Evolutionary conservation across 2,888 invertebrate species (phyloP).

Genomic region (Ramazzottius varieornatus): DNA sequence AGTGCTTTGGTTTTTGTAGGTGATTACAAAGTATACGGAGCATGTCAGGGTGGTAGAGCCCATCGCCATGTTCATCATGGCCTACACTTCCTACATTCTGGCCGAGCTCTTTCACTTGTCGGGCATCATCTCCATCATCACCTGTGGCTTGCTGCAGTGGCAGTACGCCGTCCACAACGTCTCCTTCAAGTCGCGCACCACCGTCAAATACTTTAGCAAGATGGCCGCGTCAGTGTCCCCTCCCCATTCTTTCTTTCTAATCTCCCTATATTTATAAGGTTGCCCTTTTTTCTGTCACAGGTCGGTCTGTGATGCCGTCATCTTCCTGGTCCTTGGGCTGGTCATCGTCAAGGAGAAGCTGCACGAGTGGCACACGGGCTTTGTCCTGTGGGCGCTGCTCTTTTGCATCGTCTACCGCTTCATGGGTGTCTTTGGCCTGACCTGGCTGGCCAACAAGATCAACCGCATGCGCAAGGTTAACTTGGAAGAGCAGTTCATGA

Average conservation of each 20-base stretch:
- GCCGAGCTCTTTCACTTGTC: slow-evolving; percentile 32
- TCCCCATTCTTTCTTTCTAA: background rate
- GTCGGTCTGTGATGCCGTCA: slow-evolving; percentile 29
- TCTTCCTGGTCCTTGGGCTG: slow-evolving; percentile 32
- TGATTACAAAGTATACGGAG: slow-evolving; percentile 17
- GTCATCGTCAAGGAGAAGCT: slow-evolving; percentile 25
- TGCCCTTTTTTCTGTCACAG: slow-evolving; percentile 15
- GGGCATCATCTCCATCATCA: slow-evolving; percentile 31
- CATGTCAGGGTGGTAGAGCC: slow-evolving; percentile 29
- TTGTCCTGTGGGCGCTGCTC: slow-evolving; percentile 24
- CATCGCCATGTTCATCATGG: slow-evolving; percentile 27
- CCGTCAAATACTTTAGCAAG: slow-evolving; percentile 30
- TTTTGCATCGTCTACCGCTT: slow-evolving; percentile 26
- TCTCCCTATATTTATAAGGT: background rate
- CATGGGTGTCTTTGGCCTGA: slow-evolving; percentile 25
- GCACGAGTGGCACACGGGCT: slow-evolving; percentile 27
- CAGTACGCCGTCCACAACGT: slow-evolving; percentile 31
- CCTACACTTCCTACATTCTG: slow-evolving; percentile 29
- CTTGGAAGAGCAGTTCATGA: slow-evolving; percentile 29
- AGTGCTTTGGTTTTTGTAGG: background rate
- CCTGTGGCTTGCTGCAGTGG: slow-evolving; percentile 30
- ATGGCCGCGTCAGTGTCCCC: slow-evolving; percentile 23
- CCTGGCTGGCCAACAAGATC: slow-evolving; percentile 25
- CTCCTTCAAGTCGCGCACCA: slow-evolving; percentile 28
- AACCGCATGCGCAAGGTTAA: slow-evolving; percentile 24